Base-by-base conservation (phyloP, 2,888 invertebrate species). In the Cataglyphis albicans region DNA sequence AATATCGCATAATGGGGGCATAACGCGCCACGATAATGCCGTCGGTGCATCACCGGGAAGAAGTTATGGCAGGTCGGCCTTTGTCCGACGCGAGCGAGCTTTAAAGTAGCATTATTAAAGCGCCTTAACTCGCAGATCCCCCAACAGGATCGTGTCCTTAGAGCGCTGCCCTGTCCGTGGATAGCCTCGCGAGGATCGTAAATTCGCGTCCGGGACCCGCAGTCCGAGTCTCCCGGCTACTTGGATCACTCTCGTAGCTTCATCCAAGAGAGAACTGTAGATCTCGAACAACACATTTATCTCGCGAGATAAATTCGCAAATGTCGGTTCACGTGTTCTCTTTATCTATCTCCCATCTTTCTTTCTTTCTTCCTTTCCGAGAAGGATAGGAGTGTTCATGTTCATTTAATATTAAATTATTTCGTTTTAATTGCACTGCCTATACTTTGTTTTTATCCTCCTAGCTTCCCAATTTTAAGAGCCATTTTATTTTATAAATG, bases 1-100 rank as follows among this genome's bases (percentile, higher is more conserved):
- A 93, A 94, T 93, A 94, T 92, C 86, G 91, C 91, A 93, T 93
- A 94, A 94, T 93, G 91, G 92, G 90, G 88, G 92, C 91, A 93
- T 93, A 93, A 93, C 91, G 90, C 91, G 86, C 85, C 89, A 85
- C 84, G 81, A 88, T 91, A 92, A 91, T 90, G 92, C 89, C 88
- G 87, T 82, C 90, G 87, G 90, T 92, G 91, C 91, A 92, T 92
- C 92, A 91, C 88, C 89, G 85, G 86, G 91, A 90, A 88, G 86
- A 90, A 92, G 89, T 92, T 93, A 93, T 88, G 89, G 90, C 88
- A 90, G 86, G 82, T 85, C 88, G 87, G 90, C 90, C 88, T 92
- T 92, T 93, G 91, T 93, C 88, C 82, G 88, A 80, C 83, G 83
- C 76, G 86, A 87, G 87, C 88, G 80, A 85, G 84, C 85, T 85